These are phyloP conservation scores for Sorex araneus DNA, from an alignment of 2,113 vertebrate species.

Conservation along the genomic window DNA sequence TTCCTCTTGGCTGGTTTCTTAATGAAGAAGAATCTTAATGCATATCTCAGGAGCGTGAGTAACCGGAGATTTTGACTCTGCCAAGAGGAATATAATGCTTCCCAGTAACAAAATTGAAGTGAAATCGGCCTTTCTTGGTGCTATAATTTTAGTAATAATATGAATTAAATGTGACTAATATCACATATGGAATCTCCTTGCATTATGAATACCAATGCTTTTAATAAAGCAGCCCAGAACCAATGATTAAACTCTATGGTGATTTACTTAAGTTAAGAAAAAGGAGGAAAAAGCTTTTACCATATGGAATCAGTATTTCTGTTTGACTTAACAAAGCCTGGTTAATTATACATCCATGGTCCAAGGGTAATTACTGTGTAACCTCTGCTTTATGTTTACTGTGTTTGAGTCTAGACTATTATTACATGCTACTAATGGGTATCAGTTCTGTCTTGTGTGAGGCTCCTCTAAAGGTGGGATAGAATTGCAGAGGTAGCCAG, in stretches of 20 bases:
- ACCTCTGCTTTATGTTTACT: slow-evolving; percentile 57
- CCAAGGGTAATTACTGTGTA: slow-evolving; percentile 66
- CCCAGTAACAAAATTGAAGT: slow-evolving; percentile 58
- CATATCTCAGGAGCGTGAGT: slow-evolving; percentile 54
- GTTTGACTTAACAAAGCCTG: slow-evolving; percentile 85
- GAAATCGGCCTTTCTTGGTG: slow-evolving; percentile 58
- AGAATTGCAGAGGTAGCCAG: neutral
- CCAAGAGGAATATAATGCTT: slow-evolving; percentile 38
- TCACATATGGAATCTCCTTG: slow-evolving; percentile 27
- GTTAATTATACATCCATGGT: slow-evolving; percentile 80
- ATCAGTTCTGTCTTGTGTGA: slow-evolving; percentile 23
- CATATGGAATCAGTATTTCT: slow-evolving; percentile 82
- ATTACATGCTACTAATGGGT: slow-evolving; percentile 48
- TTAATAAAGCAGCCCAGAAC: slow-evolving; percentile 74
- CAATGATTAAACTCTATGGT: slow-evolving; percentile 68
- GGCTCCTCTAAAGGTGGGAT: slow-evolving; percentile 33
- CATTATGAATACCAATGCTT: slow-evolving; percentile 53
- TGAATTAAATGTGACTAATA: slow-evolving; percentile 73
- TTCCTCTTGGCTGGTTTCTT: slow-evolving; percentile 36
- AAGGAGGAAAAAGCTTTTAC: slow-evolving; percentile 64
- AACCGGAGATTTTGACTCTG: slow-evolving; percentile 46
- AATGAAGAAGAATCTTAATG: slow-evolving; percentile 53
- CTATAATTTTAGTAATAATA: slow-evolving; percentile 74
- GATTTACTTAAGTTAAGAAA: slow-evolving; percentile 72
- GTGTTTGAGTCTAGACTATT: slow-evolving; percentile 60